These are phyloP conservation scores for Brachyhypopomus occidentalis DNA, from an alignment of 2,113 vertebrate genomes.

Conservation along the genomic window DNA sequence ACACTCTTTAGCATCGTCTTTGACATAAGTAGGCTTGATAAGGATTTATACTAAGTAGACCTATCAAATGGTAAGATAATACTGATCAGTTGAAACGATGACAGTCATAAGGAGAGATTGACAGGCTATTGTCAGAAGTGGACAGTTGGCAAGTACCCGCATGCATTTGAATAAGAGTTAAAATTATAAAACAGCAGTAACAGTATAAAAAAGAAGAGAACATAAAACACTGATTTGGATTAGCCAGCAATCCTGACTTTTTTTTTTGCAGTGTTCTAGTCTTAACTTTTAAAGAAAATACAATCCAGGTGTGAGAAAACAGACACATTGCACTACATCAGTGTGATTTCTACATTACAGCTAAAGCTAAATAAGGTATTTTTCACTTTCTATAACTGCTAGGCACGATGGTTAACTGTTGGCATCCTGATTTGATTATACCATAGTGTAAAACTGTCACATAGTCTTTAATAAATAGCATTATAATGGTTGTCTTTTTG, in stretches of 20 bases:
- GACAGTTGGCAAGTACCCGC: conserved; percentile 32
- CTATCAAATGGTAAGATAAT: neutral
- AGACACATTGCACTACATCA: conserved; percentile 24
- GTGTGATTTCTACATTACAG: neutral
- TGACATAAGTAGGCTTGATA: conserved; percentile 6
- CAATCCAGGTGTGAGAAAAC: conserved; percentile 26
- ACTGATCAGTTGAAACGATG: neutral
- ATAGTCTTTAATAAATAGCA: conserved; percentile 10
- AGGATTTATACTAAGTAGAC: too few relatives aligned
- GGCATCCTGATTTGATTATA: conserved; percentile 37
- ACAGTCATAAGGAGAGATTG: neutral
- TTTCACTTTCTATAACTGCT: conserved; percentile 15
- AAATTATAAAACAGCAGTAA: conserved; percentile 30
- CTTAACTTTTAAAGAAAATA: conserved; percentile 5
- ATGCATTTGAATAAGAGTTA: conserved; percentile 41
- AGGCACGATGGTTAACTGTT: conserved; percentile 51
- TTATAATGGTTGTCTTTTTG: neutral
- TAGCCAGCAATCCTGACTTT: conserved; percentile 49
- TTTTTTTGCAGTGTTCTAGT: neutral
- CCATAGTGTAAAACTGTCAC: conserved; percentile 2
- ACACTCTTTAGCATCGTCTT: conserved; percentile 16
- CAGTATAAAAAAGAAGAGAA: conserved; percentile 35
- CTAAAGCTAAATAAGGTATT: conserved; percentile 13
- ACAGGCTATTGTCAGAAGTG: neutral
- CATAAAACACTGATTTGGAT: conserved; percentile 29